Base-by-base conservation (phyloP, 1,140 invertebrate genomes). In the Phthorimaea operculella region DNA sequence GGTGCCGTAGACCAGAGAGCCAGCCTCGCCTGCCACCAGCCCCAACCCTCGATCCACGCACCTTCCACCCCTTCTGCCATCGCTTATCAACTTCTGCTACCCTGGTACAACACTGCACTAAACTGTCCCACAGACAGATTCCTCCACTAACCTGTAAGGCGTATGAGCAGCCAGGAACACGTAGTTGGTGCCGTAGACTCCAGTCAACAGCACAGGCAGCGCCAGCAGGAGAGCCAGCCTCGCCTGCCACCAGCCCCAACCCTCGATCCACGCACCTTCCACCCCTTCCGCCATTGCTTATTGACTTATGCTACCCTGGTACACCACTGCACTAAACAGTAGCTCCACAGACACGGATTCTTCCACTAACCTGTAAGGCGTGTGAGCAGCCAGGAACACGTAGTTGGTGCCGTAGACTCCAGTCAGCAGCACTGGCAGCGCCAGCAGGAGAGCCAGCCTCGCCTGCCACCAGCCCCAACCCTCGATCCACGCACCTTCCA, bases 351-450 rank as follows among this genome's bases (percentile, higher is more conserved):
- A n/a, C n/a, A n/a, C n/a, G n/a, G n/a, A n/a, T n/a, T n/a, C n/a
- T n/a, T n/a, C n/a, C n/a, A n/a, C 39, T 28, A 6, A 86, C 83
- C 83, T 85, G 74, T 84, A 73, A 3, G 72, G 63, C 8, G 77
- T 72, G 28, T 70, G 67, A 0, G 76, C 79, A 0, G 90, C 89
- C 1, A 90, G 88, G 73, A 91, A 91, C 52, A 90, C 87, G 69
- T 89, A 91, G 58, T 88, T 88, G 57, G 89, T 80, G 15, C 86
- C 87, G 66, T 89, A 90, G 54, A 87, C 81, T 51, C n/a, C n/a
- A n/a, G n/a, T n/a, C n/a, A n/a, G n/a, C n/a, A n/a, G n/a, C n/a
- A n/a, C n/a, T n/a, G n/a, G n/a, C n/a, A n/a, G n/a, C n/a, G n/a
- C n/a, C n/a, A n/a, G n/a, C n/a, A n/a, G 71, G 63, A 58, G 54